A percentile compares a stretch with the other conserved stretches of the same genome.
phyloP scores from a whole-genome alignment of 2,888 invertebrate species.

The Drosophila mimetica region DNA sequence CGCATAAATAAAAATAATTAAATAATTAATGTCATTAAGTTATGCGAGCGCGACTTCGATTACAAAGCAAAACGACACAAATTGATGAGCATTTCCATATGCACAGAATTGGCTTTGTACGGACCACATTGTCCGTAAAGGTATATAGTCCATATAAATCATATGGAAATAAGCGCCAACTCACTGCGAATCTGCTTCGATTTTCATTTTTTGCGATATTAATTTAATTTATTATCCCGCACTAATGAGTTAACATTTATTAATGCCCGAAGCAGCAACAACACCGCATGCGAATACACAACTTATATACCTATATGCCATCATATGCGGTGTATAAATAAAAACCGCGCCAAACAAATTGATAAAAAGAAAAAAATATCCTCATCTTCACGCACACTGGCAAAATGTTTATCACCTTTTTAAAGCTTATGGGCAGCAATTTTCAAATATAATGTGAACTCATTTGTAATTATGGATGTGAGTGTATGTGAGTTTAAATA shows the following conservation, averaged over 20 bases:
- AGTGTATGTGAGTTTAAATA: conserved; percentile 1
- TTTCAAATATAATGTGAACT: conserved; percentile 54
- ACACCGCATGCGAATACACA: conserved; percentile 3
- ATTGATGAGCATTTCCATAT: conserved; percentile 22
- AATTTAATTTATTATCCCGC: conserved; percentile 67
- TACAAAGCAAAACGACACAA: conserved; percentile 45
- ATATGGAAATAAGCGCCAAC: conserved; percentile 60
- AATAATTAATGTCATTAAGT: conserved; percentile 76
- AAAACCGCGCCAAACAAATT: conserved; percentile 44
- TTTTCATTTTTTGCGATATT: conserved; percentile 62
- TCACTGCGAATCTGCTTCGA: conserved; percentile 37
- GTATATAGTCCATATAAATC: conserved; percentile 58
- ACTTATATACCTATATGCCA: conserved; percentile 13
- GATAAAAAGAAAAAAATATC: conserved; percentile 38
- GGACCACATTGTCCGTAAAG: conserved; percentile 6
- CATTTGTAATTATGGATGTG: conserved; percentile 37
- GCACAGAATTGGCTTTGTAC: conserved; percentile 17
- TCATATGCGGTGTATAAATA: conserved; percentile 40
- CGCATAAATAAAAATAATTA: conserved; percentile 79
- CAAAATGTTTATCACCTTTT: conserved; percentile 57
- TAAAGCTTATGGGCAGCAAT: conserved; percentile 54
- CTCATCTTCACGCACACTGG: conserved; percentile 9
- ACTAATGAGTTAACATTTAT: conserved; percentile 75
- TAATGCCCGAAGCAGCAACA: conserved; percentile 45
- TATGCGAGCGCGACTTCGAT: conserved; percentile 62